A percentile compares a stretch with the other conserved stretches of the same genome.
Evolutionary conservation across 1,140 invertebrate species (phyloP).

Genomic region (Myzus persicae): DNA sequence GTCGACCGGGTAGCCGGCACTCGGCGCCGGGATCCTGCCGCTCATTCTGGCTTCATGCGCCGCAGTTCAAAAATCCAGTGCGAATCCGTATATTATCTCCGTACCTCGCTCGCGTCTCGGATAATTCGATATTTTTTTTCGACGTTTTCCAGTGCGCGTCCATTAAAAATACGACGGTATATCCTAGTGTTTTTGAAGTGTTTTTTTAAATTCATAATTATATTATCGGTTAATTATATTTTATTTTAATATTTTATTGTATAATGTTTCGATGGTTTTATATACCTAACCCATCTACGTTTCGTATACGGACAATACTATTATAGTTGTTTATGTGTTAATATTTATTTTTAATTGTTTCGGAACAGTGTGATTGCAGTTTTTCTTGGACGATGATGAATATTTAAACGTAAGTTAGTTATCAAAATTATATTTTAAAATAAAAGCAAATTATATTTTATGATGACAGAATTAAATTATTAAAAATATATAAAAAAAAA

Average conservation of each 20-base stretch:
- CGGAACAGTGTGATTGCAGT: not conserved
- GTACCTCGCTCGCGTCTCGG: conserved; percentile 11
- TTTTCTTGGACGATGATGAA: not conserved
- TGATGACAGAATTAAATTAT: not conserved
- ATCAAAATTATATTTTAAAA: not conserved
- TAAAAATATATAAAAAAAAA: not conserved
- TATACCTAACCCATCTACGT: not conserved
- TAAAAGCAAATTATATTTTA: not conserved
- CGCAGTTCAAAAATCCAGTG: conserved; percentile 55
- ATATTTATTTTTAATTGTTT: not conserved
- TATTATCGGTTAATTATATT: not conserved
- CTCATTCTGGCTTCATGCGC: conserved; percentile 57
- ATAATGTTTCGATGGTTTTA: not conserved
- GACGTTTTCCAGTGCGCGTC: not conserved
- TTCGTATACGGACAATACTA: not conserved
- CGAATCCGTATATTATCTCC: conserved; percentile 49
- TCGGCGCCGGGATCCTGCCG: conserved; percentile 50
- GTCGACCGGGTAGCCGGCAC: conserved; percentile 53
- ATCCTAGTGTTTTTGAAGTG: not conserved
- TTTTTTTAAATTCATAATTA: not conserved
- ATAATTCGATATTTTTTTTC: conserved; percentile 22
- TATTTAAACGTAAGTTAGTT: conserved; percentile 34
- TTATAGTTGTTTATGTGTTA: not conserved
- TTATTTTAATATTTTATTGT: not conserved
- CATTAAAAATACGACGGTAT: not conserved